A percentile compares a stretch with the other conserved stretches of the same genome.
Evolutionary conservation across 2,797 vertebrate species (phyloP).

Genomic region (Prunella strophiata): DNA sequence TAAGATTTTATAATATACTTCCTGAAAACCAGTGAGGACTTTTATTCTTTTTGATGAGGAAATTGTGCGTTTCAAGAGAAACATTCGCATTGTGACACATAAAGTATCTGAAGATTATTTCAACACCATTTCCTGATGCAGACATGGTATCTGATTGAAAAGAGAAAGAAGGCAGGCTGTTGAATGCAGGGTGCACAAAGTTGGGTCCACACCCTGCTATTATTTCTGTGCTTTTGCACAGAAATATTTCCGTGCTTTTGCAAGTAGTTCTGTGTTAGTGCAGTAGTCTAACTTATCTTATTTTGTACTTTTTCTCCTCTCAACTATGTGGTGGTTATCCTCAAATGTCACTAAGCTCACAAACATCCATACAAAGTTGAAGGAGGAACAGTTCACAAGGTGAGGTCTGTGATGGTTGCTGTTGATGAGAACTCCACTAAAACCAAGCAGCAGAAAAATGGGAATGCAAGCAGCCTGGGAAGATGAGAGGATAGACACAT

Average conservation of each 20-base stretch:
- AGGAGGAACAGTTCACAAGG: neutral
- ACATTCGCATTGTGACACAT: neutral
- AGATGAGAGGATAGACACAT: neutral
- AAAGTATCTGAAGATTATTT: neutral
- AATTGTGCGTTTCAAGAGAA: constrained; percentile 11
- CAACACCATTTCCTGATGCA: neutral
- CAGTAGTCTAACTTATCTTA: neutral
- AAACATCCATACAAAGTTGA: neutral
- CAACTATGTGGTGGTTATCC: neutral
- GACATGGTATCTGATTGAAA: neutral
- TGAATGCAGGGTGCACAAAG: neutral
- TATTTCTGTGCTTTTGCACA: neutral
- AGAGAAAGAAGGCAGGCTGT: neutral
- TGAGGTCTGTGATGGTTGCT: neutral
- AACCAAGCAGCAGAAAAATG: neutral
- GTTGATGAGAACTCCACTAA: neutral
- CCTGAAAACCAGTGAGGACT: neutral
- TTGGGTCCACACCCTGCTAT: neutral
- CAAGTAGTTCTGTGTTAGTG: neutral
- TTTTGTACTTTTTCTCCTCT: neutral
- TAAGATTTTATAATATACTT: neutral
- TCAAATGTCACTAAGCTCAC: neutral
- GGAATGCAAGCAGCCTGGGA: neutral
- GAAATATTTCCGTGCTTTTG: neutral
- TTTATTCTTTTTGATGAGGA: neutral